Conservation (phyloP, 2,888 invertebrate genomes). For the Stenodera caucasica region DNA sequence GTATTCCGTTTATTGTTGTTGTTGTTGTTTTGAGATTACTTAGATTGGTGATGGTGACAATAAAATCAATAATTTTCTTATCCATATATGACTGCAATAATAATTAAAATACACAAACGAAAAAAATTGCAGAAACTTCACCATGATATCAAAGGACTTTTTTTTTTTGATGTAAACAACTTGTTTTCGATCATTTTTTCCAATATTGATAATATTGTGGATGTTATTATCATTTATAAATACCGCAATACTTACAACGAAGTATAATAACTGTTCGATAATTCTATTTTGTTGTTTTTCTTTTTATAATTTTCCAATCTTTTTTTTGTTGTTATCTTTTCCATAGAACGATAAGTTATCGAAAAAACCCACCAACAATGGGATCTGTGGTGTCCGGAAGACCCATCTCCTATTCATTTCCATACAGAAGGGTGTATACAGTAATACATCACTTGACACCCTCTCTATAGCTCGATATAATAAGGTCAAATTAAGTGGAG, state of each 20-base stretch:
- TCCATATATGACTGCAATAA: background rate
- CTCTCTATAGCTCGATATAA: constrained; percentile 34
- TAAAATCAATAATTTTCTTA: constrained; percentile 4
- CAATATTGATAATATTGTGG: constrained; percentile 3
- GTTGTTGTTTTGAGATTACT: background rate
- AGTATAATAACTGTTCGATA: no score
- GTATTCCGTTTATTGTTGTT: constrained; percentile 27
- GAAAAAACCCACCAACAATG: background rate
- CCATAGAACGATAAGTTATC: background rate
- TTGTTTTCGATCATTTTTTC: no score
- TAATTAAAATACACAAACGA: background rate
- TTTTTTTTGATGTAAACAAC: no score
- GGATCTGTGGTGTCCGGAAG: constrained; percentile 29
- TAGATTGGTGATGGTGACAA: constrained; percentile 5
- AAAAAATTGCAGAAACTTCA: no score
- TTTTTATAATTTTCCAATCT: no score
- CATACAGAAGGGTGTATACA: background rate
- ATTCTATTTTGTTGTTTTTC: no score
- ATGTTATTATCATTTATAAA: background rate
- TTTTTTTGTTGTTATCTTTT: background rate
- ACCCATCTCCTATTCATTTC: constrained; percentile 36
- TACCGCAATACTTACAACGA: background rate
- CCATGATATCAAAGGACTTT: no score
- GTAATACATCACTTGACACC: constrained; percentile 28
- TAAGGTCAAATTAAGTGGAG: constrained; percentile 41